Percentiles rank a stretch among this genome's conserved stretches.
These are phyloP conservation scores for Bombus consobrinus DNA, from an alignment of 1,140 invertebrate genomes.

Conservation along the genomic window DNA sequence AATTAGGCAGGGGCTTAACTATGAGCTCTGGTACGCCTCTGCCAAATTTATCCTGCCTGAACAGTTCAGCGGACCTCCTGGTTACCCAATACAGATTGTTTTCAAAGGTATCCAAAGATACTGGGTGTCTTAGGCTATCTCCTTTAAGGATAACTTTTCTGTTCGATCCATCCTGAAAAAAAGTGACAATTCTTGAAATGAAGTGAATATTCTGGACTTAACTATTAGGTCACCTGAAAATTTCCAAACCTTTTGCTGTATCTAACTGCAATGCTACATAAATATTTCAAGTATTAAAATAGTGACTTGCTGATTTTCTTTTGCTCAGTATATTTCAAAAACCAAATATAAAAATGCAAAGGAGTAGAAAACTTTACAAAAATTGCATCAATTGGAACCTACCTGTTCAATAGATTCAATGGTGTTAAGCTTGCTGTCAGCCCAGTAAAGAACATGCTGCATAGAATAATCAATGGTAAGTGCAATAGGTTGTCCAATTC, in stretches of 20 bases:
- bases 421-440: constrained; percentile 95
- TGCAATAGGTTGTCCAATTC: constrained; percentile 92
- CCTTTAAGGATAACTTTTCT: constrained; percentile 89
- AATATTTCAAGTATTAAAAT: neutral
- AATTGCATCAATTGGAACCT: too few relatives aligned
- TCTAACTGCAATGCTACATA: neutral
- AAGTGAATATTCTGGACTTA: neutral
- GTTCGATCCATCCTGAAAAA: constrained; percentile 88
- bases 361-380: too few relatives aligned
- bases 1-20: constrained; percentile 90
- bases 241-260: neutral
- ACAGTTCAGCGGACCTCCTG: constrained; percentile 91
- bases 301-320: neutral
- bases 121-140: constrained; percentile 89
- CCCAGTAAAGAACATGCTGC: constrained; percentile 96
- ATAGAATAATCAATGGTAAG: constrained; percentile 95
- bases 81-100: constrained; percentile 95
- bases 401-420: constrained; percentile 93
- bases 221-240: neutral
- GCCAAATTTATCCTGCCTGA: constrained; percentile 97
- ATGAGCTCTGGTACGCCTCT: constrained; percentile 93
- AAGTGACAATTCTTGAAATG: too few relatives aligned
- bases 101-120: constrained; percentile 96
- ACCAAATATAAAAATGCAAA: neutral
- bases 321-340: neutral